Evolutionary conservation across 2,888 invertebrate species (phyloP).

Genomic region (Pyralis farinalis): DNA sequence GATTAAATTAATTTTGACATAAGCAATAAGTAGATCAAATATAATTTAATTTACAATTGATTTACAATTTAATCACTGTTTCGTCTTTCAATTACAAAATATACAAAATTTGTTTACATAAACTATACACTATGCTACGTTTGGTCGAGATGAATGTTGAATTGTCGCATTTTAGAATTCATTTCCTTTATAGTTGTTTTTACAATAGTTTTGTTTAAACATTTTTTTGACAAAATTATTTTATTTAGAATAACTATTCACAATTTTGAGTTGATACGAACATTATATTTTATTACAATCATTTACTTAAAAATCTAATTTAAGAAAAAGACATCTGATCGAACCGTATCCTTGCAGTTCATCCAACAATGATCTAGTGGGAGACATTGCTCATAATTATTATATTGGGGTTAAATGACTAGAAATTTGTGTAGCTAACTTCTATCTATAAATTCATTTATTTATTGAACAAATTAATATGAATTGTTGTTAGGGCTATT

Average conservation of each 20-base stretch:
- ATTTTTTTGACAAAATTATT: not conserved
- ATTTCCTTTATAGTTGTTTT: conserved; percentile 10
- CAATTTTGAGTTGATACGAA: not conserved
- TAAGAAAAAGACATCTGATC: conserved; percentile 14
- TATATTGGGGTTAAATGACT: conserved; percentile 47
- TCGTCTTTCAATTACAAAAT: conserved; percentile 67
- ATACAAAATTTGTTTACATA: conserved; percentile 40
- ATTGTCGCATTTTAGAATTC: too few relatives aligned
- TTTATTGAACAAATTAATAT: conserved; percentile 40
- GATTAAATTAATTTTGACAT: too few relatives aligned
- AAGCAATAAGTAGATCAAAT: too few relatives aligned
- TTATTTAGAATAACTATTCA: not conserved
- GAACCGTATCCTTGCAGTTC: too few relatives aligned
- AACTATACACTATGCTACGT: conserved; percentile 21
- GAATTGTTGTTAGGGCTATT: conserved; percentile 73
- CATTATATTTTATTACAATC: conserved; percentile 15
- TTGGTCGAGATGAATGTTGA: conserved; percentile 23
- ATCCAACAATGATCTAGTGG: conserved; percentile 30
- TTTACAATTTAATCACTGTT: conserved; percentile 44
- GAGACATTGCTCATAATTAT: conserved; percentile 36
- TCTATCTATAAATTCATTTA: conserved; percentile 15
- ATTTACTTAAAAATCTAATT: conserved; percentile 24
- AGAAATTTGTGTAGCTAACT: conserved; percentile 22
- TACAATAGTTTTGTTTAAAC: not conserved
- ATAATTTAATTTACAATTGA: too few relatives aligned